Evolutionary conservation across 2,888 invertebrate genomes (phyloP).

Genomic region (Cerceris rybyensis): DNA sequence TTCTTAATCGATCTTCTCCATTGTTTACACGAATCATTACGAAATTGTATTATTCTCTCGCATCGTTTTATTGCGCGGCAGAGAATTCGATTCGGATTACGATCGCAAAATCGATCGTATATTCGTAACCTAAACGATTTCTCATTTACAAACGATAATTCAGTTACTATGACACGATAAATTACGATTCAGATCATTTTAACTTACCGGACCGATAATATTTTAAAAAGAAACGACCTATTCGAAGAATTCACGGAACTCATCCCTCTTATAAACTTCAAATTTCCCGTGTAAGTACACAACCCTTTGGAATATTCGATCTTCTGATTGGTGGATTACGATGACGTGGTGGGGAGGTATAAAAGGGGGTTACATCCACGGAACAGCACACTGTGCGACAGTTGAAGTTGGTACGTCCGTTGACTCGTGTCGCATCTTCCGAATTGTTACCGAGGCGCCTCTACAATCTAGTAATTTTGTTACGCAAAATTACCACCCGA

Average conservation of each 20-base stretch:
- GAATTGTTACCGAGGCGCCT: slow-evolving; percentile 20
- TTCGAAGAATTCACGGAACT: slow-evolving; percentile 13
- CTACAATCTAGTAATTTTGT: neutral
- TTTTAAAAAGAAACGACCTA: neutral
- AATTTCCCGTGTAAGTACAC: slow-evolving; percentile 11
- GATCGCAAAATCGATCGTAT: too few species aligned
- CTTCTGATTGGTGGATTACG: slow-evolving; percentile 24
- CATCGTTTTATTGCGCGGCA: too few species aligned
- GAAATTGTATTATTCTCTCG: too few species aligned
- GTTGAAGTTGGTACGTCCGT: slow-evolving; percentile 19
- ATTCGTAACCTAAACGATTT: too few species aligned
- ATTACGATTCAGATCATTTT: too few species aligned
- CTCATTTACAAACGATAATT: too few species aligned
- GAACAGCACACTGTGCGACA: slow-evolving; percentile 54
- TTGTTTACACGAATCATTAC: too few species aligned
- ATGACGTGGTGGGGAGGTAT: slow-evolving; percentile 44
- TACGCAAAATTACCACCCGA: neutral
- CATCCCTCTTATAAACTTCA: slow-evolving; percentile 30
- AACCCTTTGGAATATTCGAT: slow-evolving; percentile 34
- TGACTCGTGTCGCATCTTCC: slow-evolving; percentile 5
- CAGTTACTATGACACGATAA: too few species aligned
- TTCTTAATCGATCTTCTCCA: too few species aligned
- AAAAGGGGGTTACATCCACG: slow-evolving; percentile 49
- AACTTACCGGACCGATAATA: too few species aligned
- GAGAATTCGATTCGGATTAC: too few species aligned